Conservation (phyloP, 2,113 vertebrate species). For the Otus sunia region DNA sequence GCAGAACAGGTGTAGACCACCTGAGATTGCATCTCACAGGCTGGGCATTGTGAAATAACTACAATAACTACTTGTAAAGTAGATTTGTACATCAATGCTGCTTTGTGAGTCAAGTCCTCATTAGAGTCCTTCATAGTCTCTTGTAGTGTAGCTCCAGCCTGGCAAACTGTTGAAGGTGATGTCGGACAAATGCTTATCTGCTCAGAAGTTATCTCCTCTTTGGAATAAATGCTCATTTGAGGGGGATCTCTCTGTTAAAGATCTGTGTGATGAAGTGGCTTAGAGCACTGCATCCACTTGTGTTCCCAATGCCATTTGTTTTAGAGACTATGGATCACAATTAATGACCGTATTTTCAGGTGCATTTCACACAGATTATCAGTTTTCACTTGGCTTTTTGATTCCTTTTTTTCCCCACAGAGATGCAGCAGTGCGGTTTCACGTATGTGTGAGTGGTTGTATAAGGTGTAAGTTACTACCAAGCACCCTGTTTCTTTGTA, state of each 20-base stretch:
- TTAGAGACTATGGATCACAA: background rate
- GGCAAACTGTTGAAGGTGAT: constrained; percentile 39
- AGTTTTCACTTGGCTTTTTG: background rate
- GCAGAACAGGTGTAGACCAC: constrained; percentile 55
- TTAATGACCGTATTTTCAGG: background rate
- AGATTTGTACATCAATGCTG: constrained; percentile 48
- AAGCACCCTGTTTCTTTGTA: background rate
- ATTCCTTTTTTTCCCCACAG: background rate
- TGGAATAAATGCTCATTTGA: background rate
- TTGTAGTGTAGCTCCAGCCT: background rate
- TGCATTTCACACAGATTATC: background rate
- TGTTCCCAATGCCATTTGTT: background rate
- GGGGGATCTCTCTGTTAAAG: background rate
- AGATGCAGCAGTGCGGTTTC: background rate
- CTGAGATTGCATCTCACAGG: constrained; percentile 63
- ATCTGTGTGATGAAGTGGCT: background rate
- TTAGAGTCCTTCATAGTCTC: constrained; percentile 31
- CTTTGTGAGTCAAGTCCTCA: constrained; percentile 53
- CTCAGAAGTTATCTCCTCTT: background rate
- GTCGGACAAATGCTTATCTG: constrained; percentile 2
- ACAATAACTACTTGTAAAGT: constrained; percentile 62
- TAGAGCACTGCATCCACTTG: background rate
- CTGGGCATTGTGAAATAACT: constrained; percentile 56
- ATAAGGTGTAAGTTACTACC: background rate
- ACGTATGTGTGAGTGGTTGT: background rate